Evolutionary conservation across 2,888 invertebrate genomes (phyloP), one percentile per base, ranked within the genome.

Genomic region (Eupithecia insigniata): DNA sequence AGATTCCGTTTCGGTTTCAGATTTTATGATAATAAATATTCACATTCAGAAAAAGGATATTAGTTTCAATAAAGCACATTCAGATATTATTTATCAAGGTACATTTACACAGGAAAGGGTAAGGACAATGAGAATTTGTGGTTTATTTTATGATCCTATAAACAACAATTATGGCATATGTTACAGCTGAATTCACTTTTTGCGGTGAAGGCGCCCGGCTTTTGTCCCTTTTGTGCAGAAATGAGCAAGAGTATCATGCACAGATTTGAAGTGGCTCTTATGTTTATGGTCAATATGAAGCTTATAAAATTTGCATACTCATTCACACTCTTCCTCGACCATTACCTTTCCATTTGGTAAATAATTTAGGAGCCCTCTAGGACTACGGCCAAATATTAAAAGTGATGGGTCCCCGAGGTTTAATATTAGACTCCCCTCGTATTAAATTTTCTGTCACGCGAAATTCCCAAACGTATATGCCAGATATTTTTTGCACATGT

Each of bases 301-400:
- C 86, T 92, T 89, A 93, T 93, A 89, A 94, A 92, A 92, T 94
- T 93, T 94, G 90, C 93, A 93, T 93, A 92, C 91, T 89, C 90
- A 92, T 92, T 91, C 91, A 87, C 91, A 92, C 92, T 92, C 90
- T 89, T 92, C 90, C 88, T 86, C 89, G 88, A 87, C 93, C 93
- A 93, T 94, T 93, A 93, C 93, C 93, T 94, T 92, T 92, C 92
- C 92, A 93, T 94, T 94, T 92, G 91, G 92, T 92, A 92, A 93
- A 94, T 94, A 94, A 94, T 94, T 93, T 94, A 93, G 91, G 86
- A 89, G 90, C 89, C 93, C 94, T 90, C 90, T 87, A 94, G 93
- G 93, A 91, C 90, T 84, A 82, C 89, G 89, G 90, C 91, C 91
- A 93, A 90, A 93, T 94, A 94, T 94, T 94, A 94, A 94, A 94